Evolutionary conservation across 2,888 invertebrate genomes (phyloP).

Genomic region (Psylliodes chrysocephalus): DNA sequence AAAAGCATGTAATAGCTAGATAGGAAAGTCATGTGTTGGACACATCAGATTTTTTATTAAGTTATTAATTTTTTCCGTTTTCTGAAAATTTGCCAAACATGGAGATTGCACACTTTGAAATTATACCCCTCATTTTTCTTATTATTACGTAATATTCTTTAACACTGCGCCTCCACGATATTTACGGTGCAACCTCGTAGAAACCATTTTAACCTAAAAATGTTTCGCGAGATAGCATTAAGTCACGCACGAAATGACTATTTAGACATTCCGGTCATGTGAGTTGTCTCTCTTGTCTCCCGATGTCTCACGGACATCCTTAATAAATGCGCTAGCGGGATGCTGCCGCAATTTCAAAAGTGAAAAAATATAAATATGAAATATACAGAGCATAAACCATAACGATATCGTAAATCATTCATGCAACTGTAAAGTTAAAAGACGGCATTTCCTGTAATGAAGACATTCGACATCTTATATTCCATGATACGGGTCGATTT

Average conservation of each 20-base stretch:
- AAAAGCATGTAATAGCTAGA: too few relatives aligned
- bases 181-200: not conserved
- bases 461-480: slow-evolving; percentile 13
- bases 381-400: slow-evolving; percentile 41
- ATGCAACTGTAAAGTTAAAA: slow-evolving; percentile 38
- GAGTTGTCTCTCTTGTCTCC: slow-evolving; percentile 2
- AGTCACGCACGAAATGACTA: slow-evolving; percentile 13
- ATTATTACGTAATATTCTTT: too few relatives aligned
- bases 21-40: too few relatives aligned
- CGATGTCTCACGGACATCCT: slow-evolving; percentile 7
- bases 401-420: slow-evolving; percentile 41
- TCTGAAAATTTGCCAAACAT: too few relatives aligned
- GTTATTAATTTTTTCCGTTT: too few relatives aligned
- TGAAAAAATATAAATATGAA: slow-evolving; percentile 29
- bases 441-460: slow-evolving; percentile 36
- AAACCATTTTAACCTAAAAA: not conserved
- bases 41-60: too few relatives aligned
- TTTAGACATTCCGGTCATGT: slow-evolving; percentile 22
- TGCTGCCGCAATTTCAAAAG: slow-evolving; percentile 9
- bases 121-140: too few relatives aligned
- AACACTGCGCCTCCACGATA: too few relatives aligned
- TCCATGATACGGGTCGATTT: slow-evolving; percentile 1
- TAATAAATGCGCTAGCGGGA: slow-evolving; percentile 22
- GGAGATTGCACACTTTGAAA: too few relatives aligned
- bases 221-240: not conserved